Percentiles rank a stretch among this genome's conserved stretches.
Conservation (phyloP, 1,140 invertebrate genomes). For the Temnothorax nylanderi region DNA sequence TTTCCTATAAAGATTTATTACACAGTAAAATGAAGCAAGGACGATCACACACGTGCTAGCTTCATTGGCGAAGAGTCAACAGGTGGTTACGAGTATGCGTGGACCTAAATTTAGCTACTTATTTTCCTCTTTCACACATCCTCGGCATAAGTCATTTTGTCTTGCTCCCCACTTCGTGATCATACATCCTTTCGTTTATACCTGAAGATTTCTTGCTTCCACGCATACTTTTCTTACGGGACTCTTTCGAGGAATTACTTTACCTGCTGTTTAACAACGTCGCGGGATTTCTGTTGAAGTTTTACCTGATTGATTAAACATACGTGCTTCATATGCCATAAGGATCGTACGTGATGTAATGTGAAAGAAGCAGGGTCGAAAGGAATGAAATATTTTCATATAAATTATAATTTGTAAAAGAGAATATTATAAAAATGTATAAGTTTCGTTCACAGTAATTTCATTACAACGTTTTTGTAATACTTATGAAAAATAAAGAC, state of each 20-base stretch:
- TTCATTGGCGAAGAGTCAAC: not conserved
- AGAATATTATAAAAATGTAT: not conserved
- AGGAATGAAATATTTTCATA: not conserved
- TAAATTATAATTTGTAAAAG: not conserved
- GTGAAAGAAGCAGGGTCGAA: not conserved
- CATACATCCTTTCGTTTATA: conserved; percentile 29
- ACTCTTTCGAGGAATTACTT: conserved; percentile 38
- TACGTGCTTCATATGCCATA: not conserved
- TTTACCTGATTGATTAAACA: conserved; percentile 38
- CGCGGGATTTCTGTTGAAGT: conserved; percentile 35
- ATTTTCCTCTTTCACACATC: conserved; percentile 37
- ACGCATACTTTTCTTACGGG: not conserved
- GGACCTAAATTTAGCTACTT: conserved; percentile 69
- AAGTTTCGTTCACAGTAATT: not conserved
- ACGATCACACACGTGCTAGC: not conserved
- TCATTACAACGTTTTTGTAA: not conserved
- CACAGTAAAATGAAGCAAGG: not conserved
- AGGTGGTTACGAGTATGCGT: conserved; percentile 27
- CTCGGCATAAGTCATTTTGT: conserved; percentile 48
- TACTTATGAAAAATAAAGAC: not conserved
- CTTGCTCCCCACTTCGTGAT: not conserved
- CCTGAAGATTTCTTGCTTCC: conserved; percentile 19
- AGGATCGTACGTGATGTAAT: not conserved
- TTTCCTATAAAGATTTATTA: not conserved
- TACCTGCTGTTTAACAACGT: conserved; percentile 16